Evolutionary conservation across 1,140 invertebrate genomes (phyloP), one percentile per base, ranked within the genome.

Genomic region (Drosophila simulans): DNA sequence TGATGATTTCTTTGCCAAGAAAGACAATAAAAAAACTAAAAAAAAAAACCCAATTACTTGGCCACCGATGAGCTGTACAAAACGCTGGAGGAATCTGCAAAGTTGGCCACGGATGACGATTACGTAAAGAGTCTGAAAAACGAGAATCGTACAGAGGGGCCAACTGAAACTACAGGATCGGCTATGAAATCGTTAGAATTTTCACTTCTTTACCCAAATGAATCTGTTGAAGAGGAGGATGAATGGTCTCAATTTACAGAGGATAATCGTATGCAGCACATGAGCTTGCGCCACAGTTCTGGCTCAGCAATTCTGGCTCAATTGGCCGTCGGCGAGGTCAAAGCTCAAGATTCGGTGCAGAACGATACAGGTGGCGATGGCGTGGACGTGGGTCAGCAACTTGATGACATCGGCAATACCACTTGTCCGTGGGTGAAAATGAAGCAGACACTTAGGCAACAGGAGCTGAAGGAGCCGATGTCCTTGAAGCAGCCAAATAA

Each of bases 1-100:
- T 40, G 83, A 86, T 34, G 83, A 86, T 82, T 86, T 88, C 58
- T 86, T 86, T 65, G 84, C 83, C 17, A 86, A 86, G 52, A 86
- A 83, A 62, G 83, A 86, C 48, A 72, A 56, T 2, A 86, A 82
- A 43, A 79, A 76, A 55, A 63, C 62, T 34, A 52, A 70, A 69
- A 79, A 62, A 55, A 88, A 88, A 72, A 68, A 34, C 5, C 79
- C n/a, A 79, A 83, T 13, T 74, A 62, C 56, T 57, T 88, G 66
- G 83, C 79, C 13, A 77, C 84, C 55, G 59, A 86, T 34, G 83
- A 88, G 60, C 45, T 86, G 40, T 86, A 88, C 57, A 81, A 81
- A 51, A 88, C 83, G 45, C 71, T 86, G 43, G 66, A 88, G 48
- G 84, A 86, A 69, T 64, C 79, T 1, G 35, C 59, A 22, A 83